Evolutionary conservation across 2,113 vertebrate genomes (phyloP).

Genomic region (Arizona elegans): DNA sequence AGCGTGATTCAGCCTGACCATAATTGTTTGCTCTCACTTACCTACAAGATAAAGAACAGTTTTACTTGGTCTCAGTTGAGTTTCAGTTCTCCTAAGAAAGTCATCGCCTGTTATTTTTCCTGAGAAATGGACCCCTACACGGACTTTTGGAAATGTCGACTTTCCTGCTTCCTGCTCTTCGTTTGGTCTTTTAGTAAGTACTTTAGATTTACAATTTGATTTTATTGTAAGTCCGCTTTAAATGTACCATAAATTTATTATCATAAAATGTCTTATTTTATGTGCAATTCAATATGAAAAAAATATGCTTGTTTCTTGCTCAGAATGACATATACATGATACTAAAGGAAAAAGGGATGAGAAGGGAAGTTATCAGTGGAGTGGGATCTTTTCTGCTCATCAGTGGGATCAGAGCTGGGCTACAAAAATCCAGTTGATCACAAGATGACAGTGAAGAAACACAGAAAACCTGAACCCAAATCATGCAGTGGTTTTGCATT

Average conservation of each 20-base stretch:
- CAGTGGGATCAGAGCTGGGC: neutral
- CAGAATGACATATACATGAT: neutral
- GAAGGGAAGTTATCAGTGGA: neutral
- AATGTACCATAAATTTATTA: neutral
- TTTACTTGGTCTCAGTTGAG: too few species aligned
- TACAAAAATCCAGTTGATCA: neutral
- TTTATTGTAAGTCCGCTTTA: neutral
- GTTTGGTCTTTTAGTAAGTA: neutral
- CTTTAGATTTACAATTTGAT: neutral
- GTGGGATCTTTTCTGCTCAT: neutral
- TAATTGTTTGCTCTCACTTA: slow-evolving; percentile 2
- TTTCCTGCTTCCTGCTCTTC: neutral
- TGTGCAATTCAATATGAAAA: neutral
- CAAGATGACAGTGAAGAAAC: neutral
- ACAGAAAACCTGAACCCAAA: neutral
- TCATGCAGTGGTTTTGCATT: neutral
- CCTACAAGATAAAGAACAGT: neutral
- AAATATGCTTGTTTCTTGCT: neutral
- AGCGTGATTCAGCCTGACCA: neutral
- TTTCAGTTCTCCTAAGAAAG: neutral
- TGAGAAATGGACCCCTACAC: neutral
- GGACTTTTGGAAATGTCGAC: too few species aligned
- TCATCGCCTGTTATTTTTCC: too few species aligned
- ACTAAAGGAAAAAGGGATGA: neutral
- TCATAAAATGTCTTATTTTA: too few species aligned